Evolutionary conservation across 2,113 vertebrate genomes (phyloP).

Genomic region (Pachypanchax playfairii): DNA sequence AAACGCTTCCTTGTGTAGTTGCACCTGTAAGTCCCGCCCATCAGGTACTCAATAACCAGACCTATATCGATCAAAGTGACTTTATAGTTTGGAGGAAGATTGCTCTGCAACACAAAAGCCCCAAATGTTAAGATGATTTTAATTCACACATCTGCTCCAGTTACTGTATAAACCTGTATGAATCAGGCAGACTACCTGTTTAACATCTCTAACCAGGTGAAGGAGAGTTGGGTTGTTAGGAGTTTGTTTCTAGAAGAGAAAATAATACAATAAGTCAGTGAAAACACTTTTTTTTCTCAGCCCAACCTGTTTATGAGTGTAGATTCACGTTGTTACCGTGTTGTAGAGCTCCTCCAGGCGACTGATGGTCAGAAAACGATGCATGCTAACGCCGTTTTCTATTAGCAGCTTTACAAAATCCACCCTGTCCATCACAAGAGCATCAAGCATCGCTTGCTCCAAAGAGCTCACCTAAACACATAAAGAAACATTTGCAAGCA

Average conservation of each 20-base stretch:
- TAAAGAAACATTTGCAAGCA: conserved; percentile 61
- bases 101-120: conserved; percentile 80
- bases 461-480: conserved; percentile 90
- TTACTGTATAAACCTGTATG: background rate
- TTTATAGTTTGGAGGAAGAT: conserved; percentile 97
- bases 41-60: conserved; percentile 95
- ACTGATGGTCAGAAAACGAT: conserved; percentile 96
- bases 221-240: conserved; percentile 94
- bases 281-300: background rate
- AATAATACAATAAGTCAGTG: background rate
- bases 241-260: conserved; percentile 88
- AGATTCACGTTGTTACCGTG: conserved; percentile 80
- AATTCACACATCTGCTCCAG: background rate
- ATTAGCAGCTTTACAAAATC: conserved; percentile 98
- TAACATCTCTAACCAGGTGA: conserved; percentile 95
- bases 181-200: conserved; percentile 83
- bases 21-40: conserved; percentile 98
- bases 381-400: conserved; percentile 99
- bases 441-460: conserved; percentile 98
- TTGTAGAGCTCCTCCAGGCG: conserved; percentile 98
- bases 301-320: background rate
- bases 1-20: conserved; percentile 97
- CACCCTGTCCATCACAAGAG: conserved; percentile 98
- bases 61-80: conserved; percentile 97
- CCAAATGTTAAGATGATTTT: background rate